Evolutionary conservation across 2,888 invertebrate species (phyloP).

Genomic region (Philonicus albiceps): DNA sequence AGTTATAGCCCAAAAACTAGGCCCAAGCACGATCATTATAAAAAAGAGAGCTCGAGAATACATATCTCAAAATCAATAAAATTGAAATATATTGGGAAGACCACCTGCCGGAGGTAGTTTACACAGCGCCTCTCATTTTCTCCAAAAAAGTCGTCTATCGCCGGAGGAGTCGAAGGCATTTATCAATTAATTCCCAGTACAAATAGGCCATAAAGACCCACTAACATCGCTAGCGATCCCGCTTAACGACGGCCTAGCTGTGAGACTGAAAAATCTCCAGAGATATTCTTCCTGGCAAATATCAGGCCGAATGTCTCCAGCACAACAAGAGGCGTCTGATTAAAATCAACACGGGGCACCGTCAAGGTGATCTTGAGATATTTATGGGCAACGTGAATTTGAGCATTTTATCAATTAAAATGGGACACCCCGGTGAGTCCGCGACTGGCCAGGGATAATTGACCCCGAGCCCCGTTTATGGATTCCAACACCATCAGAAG

Average conservation of each 20-base stretch:
- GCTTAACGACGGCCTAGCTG: slow-evolving; percentile 3
- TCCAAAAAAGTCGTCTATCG: slow-evolving; percentile 24
- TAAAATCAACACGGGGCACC: slow-evolving; percentile 40
- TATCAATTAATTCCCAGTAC: slow-evolving; percentile 37
- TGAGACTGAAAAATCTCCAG: slow-evolving; percentile 5
- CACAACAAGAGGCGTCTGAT: slow-evolving; percentile 42
- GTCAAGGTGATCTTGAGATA: slow-evolving; percentile 1
- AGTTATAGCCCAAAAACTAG: neutral
- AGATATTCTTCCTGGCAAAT: slow-evolving; percentile 26
- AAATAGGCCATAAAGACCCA: slow-evolving; percentile 34
- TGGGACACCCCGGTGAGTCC: neutral
- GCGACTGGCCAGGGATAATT: slow-evolving; percentile 21
- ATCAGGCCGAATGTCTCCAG: slow-evolving; percentile 25
- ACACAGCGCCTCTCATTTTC: neutral
- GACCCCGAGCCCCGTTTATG: slow-evolving; percentile 5
- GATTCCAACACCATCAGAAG: neutral
- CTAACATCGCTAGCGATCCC: neutral
- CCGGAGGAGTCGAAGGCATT: slow-evolving; percentile 26
- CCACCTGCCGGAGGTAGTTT: slow-evolving; percentile 22
- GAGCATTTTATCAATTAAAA: slow-evolving; percentile 42
- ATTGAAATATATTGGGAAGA: slow-evolving; percentile 10
- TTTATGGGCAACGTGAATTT: slow-evolving; percentile 36
- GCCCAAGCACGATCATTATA: neutral
- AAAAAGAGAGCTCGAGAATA: neutral
- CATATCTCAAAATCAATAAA: slow-evolving; percentile 29